Evolutionary conservation across 2,113 vertebrate genomes (phyloP), one percentile per base, ranked within the genome.

Genomic region (Gasterosteus aculeatus): DNA sequence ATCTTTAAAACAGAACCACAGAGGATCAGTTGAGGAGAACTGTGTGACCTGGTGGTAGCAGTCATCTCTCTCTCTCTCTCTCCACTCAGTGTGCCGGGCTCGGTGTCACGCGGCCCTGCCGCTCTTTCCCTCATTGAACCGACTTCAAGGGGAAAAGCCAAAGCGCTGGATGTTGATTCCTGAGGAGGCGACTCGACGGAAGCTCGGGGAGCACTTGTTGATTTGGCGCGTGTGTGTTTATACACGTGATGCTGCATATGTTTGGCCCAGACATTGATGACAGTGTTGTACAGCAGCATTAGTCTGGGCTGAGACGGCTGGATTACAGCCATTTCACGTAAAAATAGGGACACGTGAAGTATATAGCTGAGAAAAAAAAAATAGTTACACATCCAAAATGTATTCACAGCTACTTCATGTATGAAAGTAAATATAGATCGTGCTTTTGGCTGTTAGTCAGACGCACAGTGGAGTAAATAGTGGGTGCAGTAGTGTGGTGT

Each of bases 1-100:
- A 78, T 81, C 80, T 88, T 86, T 88, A 80, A 88, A 88, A 88
- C 77, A 81, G 72, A 69, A 78, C 68, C 81, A 76, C 81, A 16
- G 64, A 85, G 84, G 82, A 88, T 71, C 70, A 79, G 72, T 67
- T 51, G 54, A 71, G 75, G 77, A 73, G 69, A 70, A 71, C 77
- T 87, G 73, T 90, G 85, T 88, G 82, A 90, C 80, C 90, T 87
- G 15, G 74, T 47, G 75, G 42, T 56, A 73, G 47, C 53, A 57
- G 85, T 68, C 69, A 16, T 60, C 75, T 57, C 61, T 42, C 16
- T 11, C 49, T 44, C 69, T 57, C 46, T 66, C 75, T 26, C 22
- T 26, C 1, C 76, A 59, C 44, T 26, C 19, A 22, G 44, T 35
- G 60, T 63, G 31, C 11, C 42, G 35, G 26, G 7, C 54, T 35